Conservation (phyloP, 2,113 vertebrate genomes). For the Stercorarius parasiticus region DNA sequence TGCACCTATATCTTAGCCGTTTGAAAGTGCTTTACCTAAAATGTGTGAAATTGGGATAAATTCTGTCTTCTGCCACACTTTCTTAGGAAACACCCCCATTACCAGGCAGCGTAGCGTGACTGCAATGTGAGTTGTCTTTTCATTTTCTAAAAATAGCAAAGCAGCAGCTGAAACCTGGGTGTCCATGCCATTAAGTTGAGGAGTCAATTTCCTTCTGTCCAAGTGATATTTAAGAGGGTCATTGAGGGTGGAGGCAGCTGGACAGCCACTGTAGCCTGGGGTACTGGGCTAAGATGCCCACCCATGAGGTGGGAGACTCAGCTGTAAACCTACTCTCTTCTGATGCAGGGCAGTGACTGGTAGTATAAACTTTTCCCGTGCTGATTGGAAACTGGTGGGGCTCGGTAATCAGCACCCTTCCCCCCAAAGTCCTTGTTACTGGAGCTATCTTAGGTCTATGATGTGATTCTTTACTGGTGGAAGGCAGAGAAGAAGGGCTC, state of each 20-base stretch:
- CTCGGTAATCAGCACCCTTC: fast-evolving
- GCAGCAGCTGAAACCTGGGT: background rate
- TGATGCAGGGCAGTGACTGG: background rate
- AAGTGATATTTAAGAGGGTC: background rate
- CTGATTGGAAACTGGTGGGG: background rate
- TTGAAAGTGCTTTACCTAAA: background rate
- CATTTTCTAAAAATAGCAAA: background rate
- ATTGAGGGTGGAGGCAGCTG: background rate
- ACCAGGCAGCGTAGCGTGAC: background rate
- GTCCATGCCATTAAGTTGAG: background rate
- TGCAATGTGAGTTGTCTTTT: background rate
- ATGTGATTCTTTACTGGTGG: background rate
- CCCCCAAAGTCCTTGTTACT: background rate
- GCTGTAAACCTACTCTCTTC: background rate
- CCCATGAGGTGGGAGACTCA: fast-evolving
- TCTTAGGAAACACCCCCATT: background rate
- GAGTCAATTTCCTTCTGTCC: background rate
- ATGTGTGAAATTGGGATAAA: background rate
- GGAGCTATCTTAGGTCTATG: background rate
- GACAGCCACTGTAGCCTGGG: background rate
- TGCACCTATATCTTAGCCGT: background rate
- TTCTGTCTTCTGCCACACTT: background rate
- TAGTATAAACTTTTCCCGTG: background rate
- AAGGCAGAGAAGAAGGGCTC: background rate
- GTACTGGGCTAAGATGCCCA: background rate